phyloP scores from a whole-genome alignment of 2,797 vertebrate species.

The Gadopsis marmoratus region DNA sequence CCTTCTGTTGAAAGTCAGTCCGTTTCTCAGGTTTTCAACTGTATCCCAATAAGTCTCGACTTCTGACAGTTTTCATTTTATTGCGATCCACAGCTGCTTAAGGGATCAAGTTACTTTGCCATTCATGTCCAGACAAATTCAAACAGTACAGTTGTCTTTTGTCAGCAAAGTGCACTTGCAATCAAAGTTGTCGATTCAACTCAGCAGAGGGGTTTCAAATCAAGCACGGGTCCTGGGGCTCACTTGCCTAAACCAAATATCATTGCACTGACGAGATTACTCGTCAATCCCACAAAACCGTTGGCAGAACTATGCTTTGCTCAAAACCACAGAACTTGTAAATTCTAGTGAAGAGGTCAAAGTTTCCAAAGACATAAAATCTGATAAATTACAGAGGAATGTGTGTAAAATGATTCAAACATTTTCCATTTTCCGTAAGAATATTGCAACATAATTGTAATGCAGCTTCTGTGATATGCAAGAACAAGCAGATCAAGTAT shows the following conservation, averaged over 20 bases:
- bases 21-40: constrained; percentile 35
- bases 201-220: constrained; percentile 41
- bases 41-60: constrained; percentile 11
- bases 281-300: constrained; percentile 24
- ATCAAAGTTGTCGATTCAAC: constrained; percentile 40
- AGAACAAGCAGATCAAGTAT: not conserved
- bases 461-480: not conserved
- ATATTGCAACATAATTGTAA: not conserved
- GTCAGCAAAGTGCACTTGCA: constrained; percentile 30
- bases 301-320: constrained; percentile 38
- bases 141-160: constrained; percentile 17
- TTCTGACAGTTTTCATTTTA: constrained; percentile 38
- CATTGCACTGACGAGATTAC: constrained; percentile 20
- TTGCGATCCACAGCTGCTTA: constrained; percentile 15
- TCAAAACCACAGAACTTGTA: constrained; percentile 49
- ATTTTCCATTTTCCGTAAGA: not conserved
- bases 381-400: constrained; percentile 23
- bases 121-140: constrained; percentile 29
- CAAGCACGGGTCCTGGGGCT: constrained; percentile 12
- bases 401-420: not conserved
- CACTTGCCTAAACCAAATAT: constrained; percentile 40
- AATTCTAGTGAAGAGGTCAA: constrained; percentile 32
- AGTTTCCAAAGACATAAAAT: constrained; percentile 46
- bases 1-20: constrained; percentile 20
- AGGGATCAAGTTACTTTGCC: constrained; percentile 35